Base-by-base conservation (phyloP, 2,797 vertebrate species). In the Orientallactaga sibirica region DNA sequence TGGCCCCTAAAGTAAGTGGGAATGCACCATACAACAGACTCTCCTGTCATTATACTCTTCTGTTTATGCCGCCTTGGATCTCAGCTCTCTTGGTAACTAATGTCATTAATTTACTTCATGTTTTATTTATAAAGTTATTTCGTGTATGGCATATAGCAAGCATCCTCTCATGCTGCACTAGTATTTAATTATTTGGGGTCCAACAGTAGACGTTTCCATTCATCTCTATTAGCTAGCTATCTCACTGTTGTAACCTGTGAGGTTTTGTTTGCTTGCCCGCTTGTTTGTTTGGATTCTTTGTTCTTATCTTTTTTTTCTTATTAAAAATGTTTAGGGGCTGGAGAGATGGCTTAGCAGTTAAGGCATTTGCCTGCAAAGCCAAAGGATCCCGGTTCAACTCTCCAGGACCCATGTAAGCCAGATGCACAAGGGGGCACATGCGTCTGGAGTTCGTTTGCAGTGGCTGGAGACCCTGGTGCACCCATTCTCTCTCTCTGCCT, bases 131-230 rank as follows among this genome's bases (percentile, higher is more conserved):
- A 67, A 87, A 91, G 52, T 52, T 19, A 58, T 9, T 90, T 37
- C 75, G 88, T 62, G 37, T 20, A 8, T 52, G 55, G 41, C 82
- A 19, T 37, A 20, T 83, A 55, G 14, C 67, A 37, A 80, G 58
- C 6, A 0, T 66, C 64, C 62, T 61, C 27, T 88, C 29, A 1
- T 43, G 68, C 75, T 94, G 33, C 84, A 48, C n/a, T n/a, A 81
- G 66, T 48, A 55, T 77, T 71, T 81, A 29, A 76, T 68, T 78
- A 19, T 94, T 93, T 43, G n/a, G 62, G 25, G 37, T 77, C 67
- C 68, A 74, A 33, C n/a, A 67, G 64, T 71, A 88, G 71, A 74
- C 55, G 41, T 90, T 93, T 82, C 48, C 48, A 43, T 76, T 78
- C 25, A 83, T 79, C n/a, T 24, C 43, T 67, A 14, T 80, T 87